These are phyloP conservation scores for Salminus brasiliensis DNA, from an alignment of 2,113 vertebrate species.

Conservation along the genomic window DNA sequence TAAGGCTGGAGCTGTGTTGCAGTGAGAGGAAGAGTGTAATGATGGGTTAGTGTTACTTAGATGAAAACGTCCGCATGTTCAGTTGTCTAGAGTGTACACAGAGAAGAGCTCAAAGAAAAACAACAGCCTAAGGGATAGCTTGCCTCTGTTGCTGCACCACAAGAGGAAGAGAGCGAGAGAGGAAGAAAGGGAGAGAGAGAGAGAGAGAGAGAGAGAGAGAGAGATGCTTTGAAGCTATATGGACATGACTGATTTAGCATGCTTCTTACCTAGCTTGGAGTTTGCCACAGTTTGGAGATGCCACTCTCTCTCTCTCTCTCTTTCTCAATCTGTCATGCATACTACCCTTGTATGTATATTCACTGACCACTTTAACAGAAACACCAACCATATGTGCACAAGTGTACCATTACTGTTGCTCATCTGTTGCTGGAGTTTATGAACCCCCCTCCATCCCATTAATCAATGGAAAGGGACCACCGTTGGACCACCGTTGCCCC, in stretches of 20 bases:
- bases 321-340: not conserved
- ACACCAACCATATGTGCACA: too few species aligned
- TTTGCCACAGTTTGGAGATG: not conserved
- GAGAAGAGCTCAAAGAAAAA: not conserved
- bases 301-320: not conserved
- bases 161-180: not conserved
- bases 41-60: not conserved
- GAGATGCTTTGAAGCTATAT: not conserved
- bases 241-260: not conserved
- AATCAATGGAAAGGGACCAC: too few species aligned
- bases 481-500: too few species aligned
- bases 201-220: not conserved
- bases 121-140: not conserved
- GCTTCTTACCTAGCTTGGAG: not conserved
- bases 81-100: not conserved
- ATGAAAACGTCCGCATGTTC: not conserved
- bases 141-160: not conserved
- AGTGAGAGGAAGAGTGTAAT: slow-evolving; percentile 6
- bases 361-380: not conserved
- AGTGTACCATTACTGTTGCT: too few species aligned
- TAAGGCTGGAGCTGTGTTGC: not conserved
- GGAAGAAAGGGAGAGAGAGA: not conserved
- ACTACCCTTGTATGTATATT: too few species aligned
- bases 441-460: too few species aligned
- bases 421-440: too few species aligned